phyloP scores from a whole-genome alignment of 2,888 invertebrate genomes.

The Phortica okadai region DNA sequence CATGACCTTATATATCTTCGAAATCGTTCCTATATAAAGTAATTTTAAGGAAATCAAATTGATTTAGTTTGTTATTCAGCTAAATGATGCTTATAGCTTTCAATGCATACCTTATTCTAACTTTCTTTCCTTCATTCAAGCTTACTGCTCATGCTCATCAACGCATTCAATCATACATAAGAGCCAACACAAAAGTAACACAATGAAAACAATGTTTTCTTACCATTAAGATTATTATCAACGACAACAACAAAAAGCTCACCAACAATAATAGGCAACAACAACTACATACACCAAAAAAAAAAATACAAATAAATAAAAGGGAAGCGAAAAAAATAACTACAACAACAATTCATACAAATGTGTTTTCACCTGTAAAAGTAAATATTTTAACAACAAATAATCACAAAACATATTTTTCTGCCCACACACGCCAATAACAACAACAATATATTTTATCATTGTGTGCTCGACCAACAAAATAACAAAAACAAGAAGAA shows the following conservation, averaged over 20 bases:
- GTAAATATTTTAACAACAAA: conserved; percentile 33
- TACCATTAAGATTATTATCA: neutral
- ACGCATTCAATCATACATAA: neutral
- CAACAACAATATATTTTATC: neutral
- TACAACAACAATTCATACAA: conserved; percentile 4
- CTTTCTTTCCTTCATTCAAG: too few species aligned
- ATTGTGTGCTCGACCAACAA: neutral
- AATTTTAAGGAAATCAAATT: too few species aligned
- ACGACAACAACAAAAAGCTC: neutral
- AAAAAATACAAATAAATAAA: neutral
- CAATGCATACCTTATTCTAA: too few species aligned
- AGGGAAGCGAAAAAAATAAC: neutral
- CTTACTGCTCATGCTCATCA: too few species aligned
- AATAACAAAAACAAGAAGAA: neutral
- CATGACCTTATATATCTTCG: too few species aligned
- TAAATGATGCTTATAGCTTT: too few species aligned
- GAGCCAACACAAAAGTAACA: neutral
- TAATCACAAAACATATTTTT: conserved; percentile 33
- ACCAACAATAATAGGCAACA: neutral
- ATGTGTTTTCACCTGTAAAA: conserved; percentile 32
- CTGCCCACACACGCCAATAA: neutral
- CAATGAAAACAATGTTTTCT: neutral
- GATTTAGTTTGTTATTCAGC: too few species aligned
- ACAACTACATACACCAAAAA: neutral
- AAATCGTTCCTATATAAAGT: too few species aligned